These are phyloP conservation scores for Bostrychus sinensis DNA, from an alignment of 2,113 vertebrate genomes.

Conservation along the genomic window DNA sequence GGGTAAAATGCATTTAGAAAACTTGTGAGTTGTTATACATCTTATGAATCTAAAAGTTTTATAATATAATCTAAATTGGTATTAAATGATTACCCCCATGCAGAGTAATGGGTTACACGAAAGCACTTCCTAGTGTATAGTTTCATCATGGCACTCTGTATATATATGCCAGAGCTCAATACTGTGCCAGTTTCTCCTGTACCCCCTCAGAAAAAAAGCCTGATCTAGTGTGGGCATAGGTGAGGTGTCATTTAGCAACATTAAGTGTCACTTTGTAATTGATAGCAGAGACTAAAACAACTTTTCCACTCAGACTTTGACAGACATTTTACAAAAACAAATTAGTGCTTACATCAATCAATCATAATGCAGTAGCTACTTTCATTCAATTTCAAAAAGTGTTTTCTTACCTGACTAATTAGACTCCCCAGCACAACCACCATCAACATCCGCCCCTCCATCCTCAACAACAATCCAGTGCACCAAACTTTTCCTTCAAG, in stretches of 20 bases:
- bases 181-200: neutral
- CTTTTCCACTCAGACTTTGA: neutral
- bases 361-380: neutral
- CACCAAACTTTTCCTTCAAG: slow-evolving; percentile 22
- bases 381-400: slow-evolving; percentile 1
- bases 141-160: neutral
- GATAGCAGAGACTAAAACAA: slow-evolving; percentile 4
- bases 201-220: neutral
- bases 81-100: too few species aligned
- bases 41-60: too few species aligned
- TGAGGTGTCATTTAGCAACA: neutral
- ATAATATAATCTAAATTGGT: too few species aligned
- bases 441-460: slow-evolving; percentile 59
- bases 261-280: slow-evolving; percentile 7
- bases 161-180: neutral
- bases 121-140: neutral
- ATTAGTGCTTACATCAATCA: slow-evolving; percentile 5
- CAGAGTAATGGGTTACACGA: too few species aligned
- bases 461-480: slow-evolving; percentile 50
- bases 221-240: slow-evolving; percentile 2
- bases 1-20: too few species aligned
- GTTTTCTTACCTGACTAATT: slow-evolving; percentile 72
- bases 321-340: slow-evolving; percentile 1
- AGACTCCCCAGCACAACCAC: slow-evolving; percentile 52
- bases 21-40: too few species aligned